These are phyloP conservation scores for Zaprionus tsacasi DNA, from an alignment of 1,140 invertebrate species.

Conservation along the genomic window DNA sequence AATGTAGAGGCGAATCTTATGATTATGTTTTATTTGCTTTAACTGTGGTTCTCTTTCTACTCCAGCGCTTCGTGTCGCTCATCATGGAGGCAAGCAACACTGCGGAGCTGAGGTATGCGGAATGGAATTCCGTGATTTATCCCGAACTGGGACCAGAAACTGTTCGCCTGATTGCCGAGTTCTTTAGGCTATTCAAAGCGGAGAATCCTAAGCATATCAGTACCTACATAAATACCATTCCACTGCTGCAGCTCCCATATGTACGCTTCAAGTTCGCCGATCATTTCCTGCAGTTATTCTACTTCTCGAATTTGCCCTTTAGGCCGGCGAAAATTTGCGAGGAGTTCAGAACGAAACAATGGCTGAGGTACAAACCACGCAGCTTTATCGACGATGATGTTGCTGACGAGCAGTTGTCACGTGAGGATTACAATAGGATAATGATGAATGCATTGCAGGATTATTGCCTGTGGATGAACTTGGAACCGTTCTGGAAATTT, in stretches of 20 bases:
- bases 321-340: constrained; percentile 53
- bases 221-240: constrained; percentile 56
- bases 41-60: neutral
- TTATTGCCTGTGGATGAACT: constrained; percentile 55
- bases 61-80: constrained; percentile 54
- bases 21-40: neutral
- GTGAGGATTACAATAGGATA: constrained; percentile 60
- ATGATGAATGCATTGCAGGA: constrained; percentile 55
- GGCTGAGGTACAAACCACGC: constrained; percentile 55
- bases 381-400: constrained; percentile 36
- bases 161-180: constrained; percentile 47
- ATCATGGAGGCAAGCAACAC: constrained; percentile 68
- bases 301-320: constrained; percentile 45
- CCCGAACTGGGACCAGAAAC: constrained; percentile 55
- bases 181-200: constrained; percentile 62
- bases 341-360: constrained; percentile 52
- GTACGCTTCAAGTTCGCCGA: constrained; percentile 61
- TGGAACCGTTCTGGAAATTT: constrained; percentile 57
- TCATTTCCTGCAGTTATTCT: constrained; percentile 64
- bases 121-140: constrained; percentile 45
- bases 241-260: constrained; percentile 47
- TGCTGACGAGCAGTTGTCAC: constrained; percentile 55
- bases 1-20: neutral
- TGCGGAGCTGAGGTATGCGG: constrained; percentile 53
- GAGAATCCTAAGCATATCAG: constrained; percentile 51